Base-by-base conservation (phyloP, 2,888 invertebrate genomes). In the Bellardia bayeri region DNA sequence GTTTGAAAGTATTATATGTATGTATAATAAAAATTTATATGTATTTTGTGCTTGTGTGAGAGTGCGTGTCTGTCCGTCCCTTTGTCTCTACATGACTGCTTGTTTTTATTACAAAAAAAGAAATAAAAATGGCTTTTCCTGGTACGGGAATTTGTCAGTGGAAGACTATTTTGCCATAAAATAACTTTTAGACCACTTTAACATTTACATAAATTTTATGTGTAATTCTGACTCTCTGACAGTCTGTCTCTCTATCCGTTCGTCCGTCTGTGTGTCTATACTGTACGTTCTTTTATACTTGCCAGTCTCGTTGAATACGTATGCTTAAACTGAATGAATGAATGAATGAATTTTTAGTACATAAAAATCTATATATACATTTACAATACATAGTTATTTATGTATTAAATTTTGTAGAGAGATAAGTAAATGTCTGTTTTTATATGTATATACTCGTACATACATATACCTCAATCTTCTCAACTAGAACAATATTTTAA, bases 1-100 rank as follows among this genome's bases (percentile, higher is more conserved):
- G 75, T 63, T 80, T 58, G 40, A 11, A 49, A 63, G 49, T 54
- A 64, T 86, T 83, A 76, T 64, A 23, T 23, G 23, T 23, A 23
- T 23, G 23, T 23, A 40, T 71, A 82, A 82, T 61, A 74, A 4
- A 40, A 51, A n/a, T 13, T 33, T 37, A 13, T 72, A 16, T 64
- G 33, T 37, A 1, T 16, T 1, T 6, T 16, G 0, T n/a, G 6
- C 30, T 6, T 1, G 33, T 45, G 16, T 33, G 14, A 30, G 14
- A 6, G n/a, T n/a, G 51, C 42, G n/a, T 51, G 7, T 30, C 30
- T 54, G 30, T n/a, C 16, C 13, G 14, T 23, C 13, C 23, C 23
- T 23, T 23, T 33, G 16, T 54, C 54, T 11, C 14, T 61, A 30
- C 33, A 61, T 37, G n/a, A n/a, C 14, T 69, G 33, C 2, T 2